Evolutionary conservation across 2,113 vertebrate genomes (phyloP).

Genomic region (Oncorhynchus clarkii): DNA sequence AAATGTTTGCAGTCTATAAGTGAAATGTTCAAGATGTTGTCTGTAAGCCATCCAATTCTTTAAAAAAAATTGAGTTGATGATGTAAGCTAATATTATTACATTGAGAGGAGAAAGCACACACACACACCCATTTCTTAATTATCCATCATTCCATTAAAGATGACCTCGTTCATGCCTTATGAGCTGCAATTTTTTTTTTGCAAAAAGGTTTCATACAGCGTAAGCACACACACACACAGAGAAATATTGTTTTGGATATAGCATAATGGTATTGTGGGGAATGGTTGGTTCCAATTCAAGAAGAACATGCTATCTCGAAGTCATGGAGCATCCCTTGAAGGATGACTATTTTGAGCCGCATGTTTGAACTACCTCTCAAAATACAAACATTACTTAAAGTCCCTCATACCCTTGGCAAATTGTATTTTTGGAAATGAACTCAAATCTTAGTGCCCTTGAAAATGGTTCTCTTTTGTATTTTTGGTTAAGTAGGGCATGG

Average conservation of each 20-base stretch:
- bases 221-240: conserved; percentile 44
- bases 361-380: conserved; percentile 20
- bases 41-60: conserved; percentile 39
- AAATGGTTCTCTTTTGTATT: conserved; percentile 3
- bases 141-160: conserved; percentile 25
- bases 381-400: conserved; percentile 24
- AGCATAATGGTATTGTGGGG: background rate
- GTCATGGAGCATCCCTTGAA: background rate
- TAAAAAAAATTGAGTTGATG: conserved; percentile 31
- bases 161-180: conserved; percentile 23
- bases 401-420: conserved; percentile 1
- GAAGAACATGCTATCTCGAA: background rate
- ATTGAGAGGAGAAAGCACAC: conserved; percentile 41
- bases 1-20: conserved; percentile 52
- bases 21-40: conserved; percentile 42
- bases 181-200: conserved; percentile 30
- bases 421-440: background rate
- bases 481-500: background rate
- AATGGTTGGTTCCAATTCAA: conserved; percentile 10
- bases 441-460: conserved; percentile 21
- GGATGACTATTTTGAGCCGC: background rate
- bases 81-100: conserved; percentile 42
- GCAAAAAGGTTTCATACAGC: conserved; percentile 14
- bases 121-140: conserved; percentile 34
- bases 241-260: conserved; percentile 23